Base-by-base conservation (phyloP, 2,888 invertebrate genomes). In the Hemithea aestivaria region DNA sequence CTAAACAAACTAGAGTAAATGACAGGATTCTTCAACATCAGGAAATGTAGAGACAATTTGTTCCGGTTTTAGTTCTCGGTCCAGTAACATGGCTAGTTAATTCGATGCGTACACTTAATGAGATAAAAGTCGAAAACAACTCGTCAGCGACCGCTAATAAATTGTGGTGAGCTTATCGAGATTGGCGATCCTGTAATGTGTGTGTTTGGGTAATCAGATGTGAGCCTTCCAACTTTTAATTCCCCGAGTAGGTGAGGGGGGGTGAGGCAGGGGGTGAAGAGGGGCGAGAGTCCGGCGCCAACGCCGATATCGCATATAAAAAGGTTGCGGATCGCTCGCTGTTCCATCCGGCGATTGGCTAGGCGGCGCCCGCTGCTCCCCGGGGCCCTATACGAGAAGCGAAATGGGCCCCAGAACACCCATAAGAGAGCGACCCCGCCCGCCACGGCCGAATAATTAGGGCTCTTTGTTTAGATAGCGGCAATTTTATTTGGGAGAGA, bases 391-490 rank as follows among this genome's bases (percentile, higher is more conserved):
- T 90, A 89, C 89, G 87, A 85, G 84, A 84, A 88, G 87, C 88
- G 85, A 88, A 90, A 90, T 90, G 88, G 89, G 89, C 89, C 90
- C 90, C 90, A 80, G 87, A 89, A 89, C 90, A 89, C 90, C 89
- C 89, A 90, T 90, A 90, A 90, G 89, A 88, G 89, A 89, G 87
- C 89, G 89, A 89, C 90, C 90, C 90, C 89, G 89, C 89, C 88
- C 85, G 85, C 87, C 87, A 85, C 85, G 85, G 85, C 85, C 89
- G 89, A 88, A 89, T 89, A 90, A 90, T 89, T 90, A 90, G 89
- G 89, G 88, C 88, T 88, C 88, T 88, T 88, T 88, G 88, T 88
- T 88, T 88, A 88, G 88, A 88, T 88, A 88, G 88, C 88, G 80
- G 85, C 88, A 87, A 87, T 88, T 88, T 88, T 88, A 88, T 88